Conservation (phyloP, 1,140 invertebrate genomes). For the Lanistes nyassanus region DNA sequence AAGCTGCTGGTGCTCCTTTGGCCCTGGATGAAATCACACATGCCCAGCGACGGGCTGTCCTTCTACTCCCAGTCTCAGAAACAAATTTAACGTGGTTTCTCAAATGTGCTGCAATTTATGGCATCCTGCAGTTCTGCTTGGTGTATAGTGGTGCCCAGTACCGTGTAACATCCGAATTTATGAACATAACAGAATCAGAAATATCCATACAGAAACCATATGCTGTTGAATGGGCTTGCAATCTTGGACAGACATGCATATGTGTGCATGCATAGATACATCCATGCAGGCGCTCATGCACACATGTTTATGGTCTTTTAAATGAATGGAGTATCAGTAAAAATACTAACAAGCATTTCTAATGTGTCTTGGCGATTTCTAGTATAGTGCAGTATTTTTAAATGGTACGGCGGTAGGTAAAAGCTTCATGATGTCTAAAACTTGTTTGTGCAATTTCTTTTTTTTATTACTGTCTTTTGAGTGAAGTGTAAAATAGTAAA, state of each 20-base stretch:
- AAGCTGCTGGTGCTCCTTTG: slow-evolving; percentile 30
- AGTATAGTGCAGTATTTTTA: too few species aligned
- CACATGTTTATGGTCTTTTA: too few species aligned
- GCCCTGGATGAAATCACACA: slow-evolving; percentile 30
- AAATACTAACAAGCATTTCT: too few species aligned
- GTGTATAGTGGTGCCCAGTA: neutral
- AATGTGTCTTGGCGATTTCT: too few species aligned
- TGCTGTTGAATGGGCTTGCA: neutral
- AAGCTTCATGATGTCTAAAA: too few species aligned
- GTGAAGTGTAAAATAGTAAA: too few species aligned
- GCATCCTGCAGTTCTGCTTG: neutral
- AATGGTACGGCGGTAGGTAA: too few species aligned
- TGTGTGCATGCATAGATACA: too few species aligned
- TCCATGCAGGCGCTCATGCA: too few species aligned
- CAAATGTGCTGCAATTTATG: neutral
- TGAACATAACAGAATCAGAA: neutral
- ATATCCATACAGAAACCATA: neutral
- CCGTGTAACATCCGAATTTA: neutral
- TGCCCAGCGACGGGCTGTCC: slow-evolving; percentile 35
- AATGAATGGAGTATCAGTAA: too few species aligned
- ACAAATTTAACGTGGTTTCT: neutral
- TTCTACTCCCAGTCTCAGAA: slow-evolving; percentile 26
- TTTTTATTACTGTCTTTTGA: too few species aligned
- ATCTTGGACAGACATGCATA: neutral
- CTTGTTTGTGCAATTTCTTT: too few species aligned